Evolutionary conservation across 2,797 vertebrate species (phyloP).

Genomic region (Thripadectes ignobilis): DNA sequence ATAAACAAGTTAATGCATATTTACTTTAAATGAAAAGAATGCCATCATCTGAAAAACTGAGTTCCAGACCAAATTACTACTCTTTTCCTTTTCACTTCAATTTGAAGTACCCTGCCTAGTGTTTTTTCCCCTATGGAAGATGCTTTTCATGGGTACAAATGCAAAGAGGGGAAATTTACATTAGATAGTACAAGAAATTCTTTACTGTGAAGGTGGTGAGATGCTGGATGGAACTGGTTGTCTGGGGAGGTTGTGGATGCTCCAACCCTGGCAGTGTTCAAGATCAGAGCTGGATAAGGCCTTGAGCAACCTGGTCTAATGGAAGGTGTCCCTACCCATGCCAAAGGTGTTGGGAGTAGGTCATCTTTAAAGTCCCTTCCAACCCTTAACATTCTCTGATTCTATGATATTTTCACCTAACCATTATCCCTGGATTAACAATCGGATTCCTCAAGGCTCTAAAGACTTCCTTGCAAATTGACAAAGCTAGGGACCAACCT

Average conservation of each 20-base stretch:
- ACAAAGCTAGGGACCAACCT: neutral
- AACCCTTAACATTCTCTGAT: neutral
- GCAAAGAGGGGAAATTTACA: neutral
- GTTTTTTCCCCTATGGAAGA: neutral
- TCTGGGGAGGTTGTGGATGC: neutral
- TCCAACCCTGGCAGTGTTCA: neutral
- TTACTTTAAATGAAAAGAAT: neutral
- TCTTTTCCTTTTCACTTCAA: neutral
- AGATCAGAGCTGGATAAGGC: rapidly evolving
- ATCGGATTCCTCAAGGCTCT: neutral
- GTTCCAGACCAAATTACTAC: neutral
- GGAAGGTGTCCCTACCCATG: neutral
- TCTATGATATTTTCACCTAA: neutral
- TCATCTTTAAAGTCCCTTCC: neutral
- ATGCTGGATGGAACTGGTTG: neutral
- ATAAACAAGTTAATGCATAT: neutral
- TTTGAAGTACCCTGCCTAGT: neutral
- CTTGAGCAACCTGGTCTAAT: neutral
- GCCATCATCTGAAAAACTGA: neutral
- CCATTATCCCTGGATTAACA: neutral
- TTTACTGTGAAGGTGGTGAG: neutral
- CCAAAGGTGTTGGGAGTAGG: rapidly evolving
- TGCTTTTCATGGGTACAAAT: neutral
- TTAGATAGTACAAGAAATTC: neutral
- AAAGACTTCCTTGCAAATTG: neutral